Evolutionary conservation across 2,888 invertebrate species (phyloP).

Genomic region (Drymonia ruficornis): DNA sequence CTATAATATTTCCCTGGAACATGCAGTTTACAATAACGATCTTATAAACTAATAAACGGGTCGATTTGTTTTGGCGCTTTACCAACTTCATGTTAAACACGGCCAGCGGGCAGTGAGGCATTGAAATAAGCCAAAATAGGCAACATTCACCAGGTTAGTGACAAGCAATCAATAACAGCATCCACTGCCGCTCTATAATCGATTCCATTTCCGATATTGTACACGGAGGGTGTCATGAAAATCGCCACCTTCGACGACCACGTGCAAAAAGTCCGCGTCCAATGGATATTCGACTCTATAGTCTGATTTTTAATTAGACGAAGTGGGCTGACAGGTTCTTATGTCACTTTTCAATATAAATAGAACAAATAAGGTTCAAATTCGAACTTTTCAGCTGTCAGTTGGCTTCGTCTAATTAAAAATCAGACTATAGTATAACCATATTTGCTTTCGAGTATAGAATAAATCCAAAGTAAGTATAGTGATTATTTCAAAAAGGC

Average conservation of each 20-base stretch:
- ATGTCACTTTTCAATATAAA: no score
- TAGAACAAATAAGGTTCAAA: no score
- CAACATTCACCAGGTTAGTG: constrained; percentile 40
- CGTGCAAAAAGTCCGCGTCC: constrained; percentile 39
- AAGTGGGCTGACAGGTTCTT: no score
- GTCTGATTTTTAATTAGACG: no score
- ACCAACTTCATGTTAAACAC: constrained; percentile 4
- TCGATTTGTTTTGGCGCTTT: constrained; percentile 1
- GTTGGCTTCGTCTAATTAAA: no score
- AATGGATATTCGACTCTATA: constrained; percentile 49
- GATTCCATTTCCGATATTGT: constrained; percentile 36
- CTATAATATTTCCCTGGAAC: no score
- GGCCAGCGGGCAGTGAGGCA: background rate
- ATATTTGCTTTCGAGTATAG: no score
- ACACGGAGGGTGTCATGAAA: constrained; percentile 46
- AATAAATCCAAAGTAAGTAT: no score
- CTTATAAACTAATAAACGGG: constrained; percentile 1
- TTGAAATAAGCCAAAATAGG: constrained; percentile 20
- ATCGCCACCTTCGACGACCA: constrained; percentile 48
- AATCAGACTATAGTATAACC: no score
- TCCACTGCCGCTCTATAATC: no score
- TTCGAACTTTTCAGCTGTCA: no score
- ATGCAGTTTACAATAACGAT: constrained; percentile 5
- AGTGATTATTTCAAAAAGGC: no score
- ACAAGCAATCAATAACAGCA: constrained; percentile 48